Evolutionary conservation across 1,140 invertebrate species (phyloP), one percentile per base, ranked within the genome.

Genomic region (Brachionus rubens): DNA sequence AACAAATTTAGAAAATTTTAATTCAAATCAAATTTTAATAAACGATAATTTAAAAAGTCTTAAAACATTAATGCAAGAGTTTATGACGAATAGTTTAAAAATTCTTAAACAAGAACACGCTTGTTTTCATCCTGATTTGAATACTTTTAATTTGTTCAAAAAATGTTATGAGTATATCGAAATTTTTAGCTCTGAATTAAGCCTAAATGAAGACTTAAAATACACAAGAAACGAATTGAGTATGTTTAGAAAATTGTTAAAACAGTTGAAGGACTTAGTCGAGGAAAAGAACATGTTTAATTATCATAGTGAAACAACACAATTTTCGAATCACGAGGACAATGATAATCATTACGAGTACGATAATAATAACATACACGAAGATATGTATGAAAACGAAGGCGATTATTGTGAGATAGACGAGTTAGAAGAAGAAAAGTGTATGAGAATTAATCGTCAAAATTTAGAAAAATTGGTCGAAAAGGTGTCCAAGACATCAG

Each of bases 391-490:
- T 46, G 9, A 46, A 46, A 24, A 41, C 21, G 36, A 65, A 9
- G 59, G 26, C 9, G 68, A 72, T 40, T 72, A 72, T 28, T 72
- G 68, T 52, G 68, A 72, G 50, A 72, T 72, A n/a, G 68, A 50
- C 43, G 46, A 72, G 19, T 9, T 54, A 10, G 68, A 72, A 48
- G 68, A 72, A 30, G 68, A 72, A 26, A 50, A 72, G 14, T 72
- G 68, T 41, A 19, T 50, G 24, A 48, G 41, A 28, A 3, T 36
- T 16, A 72, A 54, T 26, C 7, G 68, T 2, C 46, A 40, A 72
- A 54, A 72, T 40, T 28, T 50, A 16, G 68, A 65, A 14, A 65
- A 65, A 65, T 65, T 65, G 19, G 59, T 65, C 1, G 59, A 65
- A 65, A 65, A 65, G 43, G 36, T 65, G 12, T 65, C 59, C 14